Percentiles rank a stretch among this genome's conserved stretches.
phyloP scores from a whole-genome alignment of 2,888 invertebrate species.

The Mesodorylaimus sp. region DNA sequence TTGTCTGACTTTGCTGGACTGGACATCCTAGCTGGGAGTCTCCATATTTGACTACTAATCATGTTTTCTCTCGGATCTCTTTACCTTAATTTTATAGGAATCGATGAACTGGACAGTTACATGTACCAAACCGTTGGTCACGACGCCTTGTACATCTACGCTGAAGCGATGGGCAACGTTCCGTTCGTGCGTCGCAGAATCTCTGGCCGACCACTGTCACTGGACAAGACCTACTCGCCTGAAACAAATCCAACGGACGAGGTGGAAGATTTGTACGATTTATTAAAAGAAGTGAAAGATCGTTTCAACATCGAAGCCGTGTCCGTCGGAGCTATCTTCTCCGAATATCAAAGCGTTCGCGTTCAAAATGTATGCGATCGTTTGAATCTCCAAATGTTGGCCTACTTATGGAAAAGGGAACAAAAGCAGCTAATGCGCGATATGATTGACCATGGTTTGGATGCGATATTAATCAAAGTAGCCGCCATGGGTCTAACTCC shows the following conservation, averaged over 20 bases:
- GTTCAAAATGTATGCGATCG: slow-evolving; percentile 68
- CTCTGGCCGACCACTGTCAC: slow-evolving; percentile 59
- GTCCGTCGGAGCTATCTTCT: slow-evolving; percentile 88
- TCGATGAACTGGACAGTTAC: slow-evolving; percentile 81
- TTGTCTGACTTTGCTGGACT: no score
- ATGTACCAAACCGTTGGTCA: slow-evolving; percentile 99
- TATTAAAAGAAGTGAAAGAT: slow-evolving; percentile 50
- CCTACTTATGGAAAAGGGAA: slow-evolving; percentile 87
- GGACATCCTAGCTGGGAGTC: no score
- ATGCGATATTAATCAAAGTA: slow-evolving; percentile 86
- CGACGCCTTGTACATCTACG: slow-evolving; percentile 67
- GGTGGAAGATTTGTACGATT: slow-evolving; percentile 80
- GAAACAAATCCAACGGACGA: slow-evolving; percentile 57
- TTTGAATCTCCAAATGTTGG: slow-evolving; percentile 65
- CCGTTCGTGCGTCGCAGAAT: slow-evolving; percentile 72
- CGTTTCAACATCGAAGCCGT: slow-evolving; percentile 55
- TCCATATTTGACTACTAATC: not conserved
- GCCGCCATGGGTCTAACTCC: slow-evolving; percentile 70
- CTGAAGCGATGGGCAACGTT: slow-evolving; percentile 66
- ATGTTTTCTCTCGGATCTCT: no score
- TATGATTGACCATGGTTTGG: slow-evolving; percentile 80
- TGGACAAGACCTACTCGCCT: slow-evolving; percentile 52
- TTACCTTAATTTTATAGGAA: not conserved
- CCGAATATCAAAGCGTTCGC: slow-evolving; percentile 90
- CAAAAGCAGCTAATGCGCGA: slow-evolving; percentile 80